These are phyloP conservation scores for Trichogramma dendrolimi DNA, from an alignment of 2,888 invertebrate genomes.

Conservation along the genomic window DNA sequence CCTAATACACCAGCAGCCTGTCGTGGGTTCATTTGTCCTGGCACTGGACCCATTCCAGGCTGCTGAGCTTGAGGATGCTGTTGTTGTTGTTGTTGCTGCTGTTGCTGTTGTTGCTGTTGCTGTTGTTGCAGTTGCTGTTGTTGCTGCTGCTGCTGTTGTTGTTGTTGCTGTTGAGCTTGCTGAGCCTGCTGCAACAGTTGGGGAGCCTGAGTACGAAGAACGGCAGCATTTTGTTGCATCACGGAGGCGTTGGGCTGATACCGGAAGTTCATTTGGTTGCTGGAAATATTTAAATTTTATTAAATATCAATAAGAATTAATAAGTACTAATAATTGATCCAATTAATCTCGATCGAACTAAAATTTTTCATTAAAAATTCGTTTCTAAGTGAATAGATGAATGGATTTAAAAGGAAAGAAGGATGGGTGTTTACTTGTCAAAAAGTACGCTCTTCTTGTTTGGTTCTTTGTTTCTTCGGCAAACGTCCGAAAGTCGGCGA, in stretches of 20 bases:
- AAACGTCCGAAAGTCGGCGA: too few species aligned
- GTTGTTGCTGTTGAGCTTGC: conserved; percentile 54
- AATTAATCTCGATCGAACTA: too few species aligned
- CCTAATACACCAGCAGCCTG: conserved; percentile 46
- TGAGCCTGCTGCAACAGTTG: conserved; percentile 48
- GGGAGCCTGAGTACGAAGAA: conserved; percentile 41
- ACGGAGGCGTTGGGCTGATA: conserved; percentile 47
- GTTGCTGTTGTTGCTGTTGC: conserved; percentile 55
- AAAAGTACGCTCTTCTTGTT: too few species aligned
- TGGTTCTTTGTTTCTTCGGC: too few species aligned
- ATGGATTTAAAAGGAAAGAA: too few species aligned
- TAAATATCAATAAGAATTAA: conserved; percentile 1
- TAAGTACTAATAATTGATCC: too few species aligned
- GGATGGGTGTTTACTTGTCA: too few species aligned
- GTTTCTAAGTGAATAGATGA: too few species aligned
- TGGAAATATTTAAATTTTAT: not conserved
- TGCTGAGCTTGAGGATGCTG: conserved; percentile 52
- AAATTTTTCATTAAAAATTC: too few species aligned
- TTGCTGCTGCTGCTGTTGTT: conserved; percentile 53
- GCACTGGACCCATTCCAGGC: conserved; percentile 44
- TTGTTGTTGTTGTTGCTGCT: conserved; percentile 55
- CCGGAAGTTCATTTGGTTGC: conserved; percentile 34
- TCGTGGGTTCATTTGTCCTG: conserved; percentile 46
- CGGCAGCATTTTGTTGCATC: conserved; percentile 49
- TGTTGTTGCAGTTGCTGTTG: conserved; percentile 49